Evolutionary conservation across 64 coral and sea anemone species (phyloP).

Genomic region (Pocillopora verrucosa): DNA sequence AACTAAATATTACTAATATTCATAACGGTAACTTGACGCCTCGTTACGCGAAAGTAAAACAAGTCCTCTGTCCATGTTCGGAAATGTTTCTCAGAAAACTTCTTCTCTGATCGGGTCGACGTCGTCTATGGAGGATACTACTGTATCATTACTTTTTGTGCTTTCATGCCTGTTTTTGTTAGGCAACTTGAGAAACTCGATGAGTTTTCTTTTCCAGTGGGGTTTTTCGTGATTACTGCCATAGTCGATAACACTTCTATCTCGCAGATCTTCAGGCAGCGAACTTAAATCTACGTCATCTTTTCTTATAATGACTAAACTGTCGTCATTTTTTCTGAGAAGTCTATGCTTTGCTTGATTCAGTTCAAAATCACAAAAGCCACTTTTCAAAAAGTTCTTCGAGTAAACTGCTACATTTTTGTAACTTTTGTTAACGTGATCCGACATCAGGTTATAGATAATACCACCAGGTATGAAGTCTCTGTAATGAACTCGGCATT

Average conservation of each 20-base stretch:
- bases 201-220: neutral
- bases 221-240: neutral
- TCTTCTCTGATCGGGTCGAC: too few relatives aligned
- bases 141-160: neutral
- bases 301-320: slow-evolving; percentile 8
- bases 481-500: slow-evolving; percentile 43
- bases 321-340: neutral
- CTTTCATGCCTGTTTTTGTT: neutral
- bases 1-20: too few relatives aligned
- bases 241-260: neutral
- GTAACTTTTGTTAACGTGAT: slow-evolving; percentile 24
- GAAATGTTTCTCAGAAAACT: too few relatives aligned
- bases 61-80: too few relatives aligned
- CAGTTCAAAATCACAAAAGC: slow-evolving; percentile 18
- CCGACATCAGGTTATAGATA: slow-evolving; percentile 27
- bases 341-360: neutral
- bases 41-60: too few relatives aligned
- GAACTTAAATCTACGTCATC: neutral
- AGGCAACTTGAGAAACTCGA: neutral
- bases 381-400: slow-evolving; percentile 33
- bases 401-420: slow-evolving; percentile 40
- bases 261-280: neutral
- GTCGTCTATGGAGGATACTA: neutral
- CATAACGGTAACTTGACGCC: too few relatives aligned
- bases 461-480: slow-evolving; percentile 28